Percentiles rank a stretch among this genome's conserved stretches.
Conservation (phyloP, 2,888 invertebrate genomes). For the Cabera pusaria region DNA sequence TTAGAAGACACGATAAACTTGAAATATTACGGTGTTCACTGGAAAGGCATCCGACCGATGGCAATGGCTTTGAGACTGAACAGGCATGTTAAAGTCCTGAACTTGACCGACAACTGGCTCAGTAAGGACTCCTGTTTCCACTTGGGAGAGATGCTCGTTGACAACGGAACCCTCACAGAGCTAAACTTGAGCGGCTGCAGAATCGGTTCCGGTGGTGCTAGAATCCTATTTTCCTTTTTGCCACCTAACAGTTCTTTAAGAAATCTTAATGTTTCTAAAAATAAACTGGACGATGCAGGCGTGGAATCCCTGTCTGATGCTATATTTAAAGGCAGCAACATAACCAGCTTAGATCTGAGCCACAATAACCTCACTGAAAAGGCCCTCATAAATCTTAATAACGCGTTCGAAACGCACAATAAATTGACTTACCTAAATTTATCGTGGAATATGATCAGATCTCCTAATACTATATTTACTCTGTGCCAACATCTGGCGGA, state of each 20-base stretch:
- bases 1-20: slow-evolving; percentile 49
- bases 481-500: slow-evolving; percentile 44
- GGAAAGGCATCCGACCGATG: slow-evolving; percentile 56
- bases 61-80: slow-evolving; percentile 53
- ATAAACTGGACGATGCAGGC: slow-evolving; percentile 52
- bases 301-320: slow-evolving; percentile 44
- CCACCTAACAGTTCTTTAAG: slow-evolving; percentile 41
- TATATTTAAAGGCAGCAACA: slow-evolving; percentile 30
- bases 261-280: slow-evolving; percentile 49
- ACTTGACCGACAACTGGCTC: slow-evolving; percentile 61
- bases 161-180: slow-evolving; percentile 46
- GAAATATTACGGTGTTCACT: slow-evolving; percentile 58
- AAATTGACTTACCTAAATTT: slow-evolving; percentile 52
- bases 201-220: slow-evolving; percentile 54
- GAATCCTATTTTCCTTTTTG: slow-evolving; percentile 40
- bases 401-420: slow-evolving; percentile 52
- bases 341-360: neutral
- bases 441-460: slow-evolving; percentile 56
- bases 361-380: slow-evolving; percentile 51
- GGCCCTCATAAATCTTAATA: slow-evolving; percentile 40
- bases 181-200: slow-evolving; percentile 59
- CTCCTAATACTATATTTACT: slow-evolving; percentile 36
- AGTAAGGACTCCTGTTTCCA: slow-evolving; percentile 59
- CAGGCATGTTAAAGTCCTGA: slow-evolving; percentile 45
- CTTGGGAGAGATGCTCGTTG: slow-evolving; percentile 54